These are phyloP conservation scores for Drosophila prostipennis DNA, from an alignment of 2,888 invertebrate species.

Conservation along the genomic window DNA sequence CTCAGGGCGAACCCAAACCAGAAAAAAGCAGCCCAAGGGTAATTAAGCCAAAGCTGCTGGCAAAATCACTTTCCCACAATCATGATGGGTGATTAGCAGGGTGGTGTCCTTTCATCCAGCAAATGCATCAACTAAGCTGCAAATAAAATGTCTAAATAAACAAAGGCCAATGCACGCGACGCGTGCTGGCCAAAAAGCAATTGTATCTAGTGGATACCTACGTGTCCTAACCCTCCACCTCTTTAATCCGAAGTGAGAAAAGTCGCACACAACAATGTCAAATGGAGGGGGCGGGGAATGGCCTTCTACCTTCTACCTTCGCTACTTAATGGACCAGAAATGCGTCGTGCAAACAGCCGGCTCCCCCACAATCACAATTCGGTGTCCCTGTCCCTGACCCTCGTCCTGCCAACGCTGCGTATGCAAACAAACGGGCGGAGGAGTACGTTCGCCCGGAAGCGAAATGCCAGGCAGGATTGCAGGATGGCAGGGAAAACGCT, in stretches of 20 bases:
- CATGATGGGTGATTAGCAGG: slow-evolving; percentile 36
- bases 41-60: slow-evolving; percentile 60
- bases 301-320: slow-evolving; percentile 15
- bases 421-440: slow-evolving; percentile 72
- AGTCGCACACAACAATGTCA: slow-evolving; percentile 74
- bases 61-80: slow-evolving; percentile 64
- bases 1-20: slow-evolving; percentile 33
- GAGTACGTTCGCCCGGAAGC: slow-evolving; percentile 70
- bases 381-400: slow-evolving; percentile 43
- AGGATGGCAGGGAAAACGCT: slow-evolving; percentile 4
- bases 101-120: slow-evolving; percentile 11
- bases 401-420: slow-evolving; percentile 67
- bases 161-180: slow-evolving; percentile 60
- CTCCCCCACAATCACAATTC: slow-evolving; percentile 4
- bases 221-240: slow-evolving; percentile 5
- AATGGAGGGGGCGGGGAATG: slow-evolving; percentile 4
- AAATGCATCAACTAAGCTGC: slow-evolving; percentile 59
- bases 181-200: slow-evolving; percentile 65
- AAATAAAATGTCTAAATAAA: slow-evolving; percentile 65
- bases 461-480: slow-evolving; percentile 56
- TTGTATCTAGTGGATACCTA: slow-evolving; percentile 68
- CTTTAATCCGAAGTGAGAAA: slow-evolving; percentile 68
- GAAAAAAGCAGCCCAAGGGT: slow-evolving; percentile 33
- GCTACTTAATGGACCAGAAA: slow-evolving; percentile 80
- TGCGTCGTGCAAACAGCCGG: slow-evolving; percentile 75